Conservation (phyloP, 2,888 invertebrate species). For the Himalopsyche japonica region DNA sequence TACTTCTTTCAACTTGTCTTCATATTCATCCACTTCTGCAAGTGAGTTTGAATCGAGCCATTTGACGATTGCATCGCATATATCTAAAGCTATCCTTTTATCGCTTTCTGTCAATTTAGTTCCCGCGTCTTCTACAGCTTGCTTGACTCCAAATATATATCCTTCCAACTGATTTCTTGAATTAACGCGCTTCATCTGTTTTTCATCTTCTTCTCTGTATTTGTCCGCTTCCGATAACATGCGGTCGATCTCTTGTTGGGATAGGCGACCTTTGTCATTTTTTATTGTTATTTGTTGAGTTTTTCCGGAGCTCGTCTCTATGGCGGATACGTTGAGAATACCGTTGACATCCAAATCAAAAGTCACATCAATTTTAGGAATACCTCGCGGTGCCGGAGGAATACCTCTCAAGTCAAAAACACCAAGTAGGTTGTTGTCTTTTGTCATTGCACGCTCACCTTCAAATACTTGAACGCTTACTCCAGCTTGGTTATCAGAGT, state of each 20-base stretch:
- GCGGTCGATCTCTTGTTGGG: constrained; percentile 79
- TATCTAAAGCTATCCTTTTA: constrained; percentile 57
- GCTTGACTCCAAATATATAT: constrained; percentile 71
- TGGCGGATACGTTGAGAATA: constrained; percentile 81
- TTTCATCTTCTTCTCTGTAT: constrained; percentile 46
- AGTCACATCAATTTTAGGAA: constrained; percentile 69
- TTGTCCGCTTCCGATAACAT: constrained; percentile 58
- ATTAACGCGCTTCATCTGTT: constrained; percentile 68
- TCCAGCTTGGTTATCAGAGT: constrained; percentile 78
- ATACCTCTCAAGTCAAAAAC: constrained; percentile 70
- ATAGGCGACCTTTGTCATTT: constrained; percentile 80
- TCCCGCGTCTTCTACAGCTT: constrained; percentile 66
- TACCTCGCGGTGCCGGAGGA: constrained; percentile 63
- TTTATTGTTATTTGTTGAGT: constrained; percentile 77
- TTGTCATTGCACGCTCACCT: constrained; percentile 79
- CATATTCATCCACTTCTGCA: constrained; percentile 68
- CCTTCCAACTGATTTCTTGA: constrained; percentile 74
- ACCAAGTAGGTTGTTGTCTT: constrained; percentile 70
- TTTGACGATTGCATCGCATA: constrained; percentile 64
- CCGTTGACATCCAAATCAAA: constrained; percentile 78
- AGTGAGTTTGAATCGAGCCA: constrained; percentile 73
- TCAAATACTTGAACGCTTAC: constrained; percentile 76
- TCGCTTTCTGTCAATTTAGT: constrained; percentile 67
- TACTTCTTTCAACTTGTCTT: constrained; percentile 64
- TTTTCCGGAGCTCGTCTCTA: constrained; percentile 68